phyloP scores from a whole-genome alignment of 1,140 invertebrate genomes.

The Pseudomyrmex concolor region DNA sequence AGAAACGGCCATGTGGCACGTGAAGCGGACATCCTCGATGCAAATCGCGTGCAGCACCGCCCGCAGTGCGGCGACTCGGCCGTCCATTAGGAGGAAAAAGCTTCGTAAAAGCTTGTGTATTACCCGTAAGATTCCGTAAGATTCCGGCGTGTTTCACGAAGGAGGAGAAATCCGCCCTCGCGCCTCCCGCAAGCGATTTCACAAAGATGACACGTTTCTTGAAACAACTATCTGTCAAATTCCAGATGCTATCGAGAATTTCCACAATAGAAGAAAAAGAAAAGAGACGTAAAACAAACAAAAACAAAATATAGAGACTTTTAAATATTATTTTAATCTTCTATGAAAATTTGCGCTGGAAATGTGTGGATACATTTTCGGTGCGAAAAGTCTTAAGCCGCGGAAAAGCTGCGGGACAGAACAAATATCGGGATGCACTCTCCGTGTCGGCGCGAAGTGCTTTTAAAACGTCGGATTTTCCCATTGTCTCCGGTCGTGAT shows the following conservation, averaged over 20 bases:
- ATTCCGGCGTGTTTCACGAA: conserved; percentile 1
- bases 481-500: conserved; percentile 34
- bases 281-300: background rate
- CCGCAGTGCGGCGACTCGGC: conserved; percentile 3
- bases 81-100: conserved; percentile 56
- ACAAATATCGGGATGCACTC: conserved; percentile 26
- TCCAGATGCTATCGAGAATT: conserved; percentile 12
- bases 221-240: conserved; percentile 44
- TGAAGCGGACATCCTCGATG: conserved; percentile 61
- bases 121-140: conserved; percentile 42
- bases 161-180: background rate
- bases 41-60: conserved; percentile 58
- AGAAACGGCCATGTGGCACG: conserved; percentile 61
- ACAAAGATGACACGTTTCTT: background rate
- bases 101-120: conserved; percentile 46
- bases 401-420: background rate
- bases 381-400: too few relatives aligned
- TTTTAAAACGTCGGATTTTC: conserved; percentile 49
- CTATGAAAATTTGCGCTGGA: too few relatives aligned
- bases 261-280: background rate
- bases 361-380: too few relatives aligned
- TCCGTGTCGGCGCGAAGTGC: conserved; percentile 4
- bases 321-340: too few relatives aligned
- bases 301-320: conserved; percentile 39
- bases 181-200: conserved; percentile 4